Base-by-base conservation (phyloP, 2,113 vertebrate species). In the Melanocharis versteri region DNA sequence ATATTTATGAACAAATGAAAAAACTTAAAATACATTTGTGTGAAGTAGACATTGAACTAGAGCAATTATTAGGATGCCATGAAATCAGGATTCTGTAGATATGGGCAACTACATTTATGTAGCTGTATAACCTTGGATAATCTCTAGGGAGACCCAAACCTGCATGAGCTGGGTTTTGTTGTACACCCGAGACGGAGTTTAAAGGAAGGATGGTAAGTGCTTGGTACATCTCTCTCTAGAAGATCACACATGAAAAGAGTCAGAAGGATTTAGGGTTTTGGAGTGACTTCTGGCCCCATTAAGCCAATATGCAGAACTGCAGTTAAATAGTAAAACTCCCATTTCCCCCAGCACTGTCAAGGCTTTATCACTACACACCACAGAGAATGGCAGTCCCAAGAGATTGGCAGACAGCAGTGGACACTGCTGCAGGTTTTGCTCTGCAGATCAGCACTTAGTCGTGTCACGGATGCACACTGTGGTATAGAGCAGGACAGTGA, bases 1-100 rank as follows among this genome's bases (percentile, higher is more conserved):
- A 33, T 71, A 83, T 93, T 96, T 88, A 83, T 62, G 86, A 90
- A 64, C 23, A 94, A 96, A 93, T 70, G 70, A 64, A 60, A 60
- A 83, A 91, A 35, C 35, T 68, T 83, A 71, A 94, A 84, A 68
- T 66, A 66, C 4, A 22, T 91, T 89, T 92, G 58, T 45, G 22
- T 60, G 83, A 79, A 94, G 72, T 12, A 86, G 77, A 30, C 50
- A 53, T 64, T 78, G 70, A 88, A 72, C 30, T 90, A 86, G 40
- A 44, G 14, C 47, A 91, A 45, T 84, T 73, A 84, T 58, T 60
- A 90, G 14, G 45, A 80, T 87, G 21, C 5, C 54, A 83, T 69
- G 23, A 51, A 56, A 86, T 56, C 35, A 53, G 15, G 73, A 78
- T 81, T 90, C 56, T 94, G n/a, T 27, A 58, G 47, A 39, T 66